Conservation (phyloP, 2,113 vertebrate species). For the Okapia johnstoni region DNA sequence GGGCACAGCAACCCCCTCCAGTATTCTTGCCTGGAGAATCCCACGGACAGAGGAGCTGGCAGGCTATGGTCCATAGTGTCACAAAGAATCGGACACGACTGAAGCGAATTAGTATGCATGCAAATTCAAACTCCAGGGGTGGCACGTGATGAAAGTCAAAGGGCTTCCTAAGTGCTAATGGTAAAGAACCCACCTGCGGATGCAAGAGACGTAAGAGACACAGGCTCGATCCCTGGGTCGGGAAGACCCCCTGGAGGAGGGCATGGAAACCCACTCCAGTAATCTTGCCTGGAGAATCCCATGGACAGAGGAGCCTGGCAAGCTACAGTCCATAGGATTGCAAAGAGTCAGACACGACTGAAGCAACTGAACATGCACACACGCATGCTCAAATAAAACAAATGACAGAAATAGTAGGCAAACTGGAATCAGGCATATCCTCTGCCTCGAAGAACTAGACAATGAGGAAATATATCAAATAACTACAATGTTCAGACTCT, state of each 20-base stretch:
- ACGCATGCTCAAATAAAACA: not conserved
- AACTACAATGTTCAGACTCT: not conserved
- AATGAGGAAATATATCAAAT: not conserved
- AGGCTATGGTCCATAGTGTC: not conserved
- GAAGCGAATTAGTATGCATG: not conserved
- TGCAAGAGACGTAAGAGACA: not conserved
- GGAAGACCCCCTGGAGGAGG: not conserved
- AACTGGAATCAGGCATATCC: not conserved
- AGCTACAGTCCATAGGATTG: not conserved
- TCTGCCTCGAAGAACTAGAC: not conserved
- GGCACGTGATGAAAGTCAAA: not conserved
- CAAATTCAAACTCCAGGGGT: not conserved
- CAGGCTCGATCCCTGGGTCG: not conserved
- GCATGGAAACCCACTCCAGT: not conserved
- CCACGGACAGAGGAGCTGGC: not conserved
- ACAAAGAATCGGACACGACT: not conserved
- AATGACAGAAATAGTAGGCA: not conserved
- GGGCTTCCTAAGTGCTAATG: not conserved
- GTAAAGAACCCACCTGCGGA: not conserved
- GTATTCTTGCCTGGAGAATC: not conserved
- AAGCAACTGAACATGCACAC: not conserved
- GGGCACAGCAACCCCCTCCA: not conserved
- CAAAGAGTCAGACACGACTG: not conserved
- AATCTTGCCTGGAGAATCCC: not conserved
- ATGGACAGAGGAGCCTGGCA: not conserved